Percentiles rank a stretch among this genome's conserved stretches.
Evolutionary conservation across 2,113 vertebrate species (phyloP).

Genomic region (Sylvicapra grimmia): DNA sequence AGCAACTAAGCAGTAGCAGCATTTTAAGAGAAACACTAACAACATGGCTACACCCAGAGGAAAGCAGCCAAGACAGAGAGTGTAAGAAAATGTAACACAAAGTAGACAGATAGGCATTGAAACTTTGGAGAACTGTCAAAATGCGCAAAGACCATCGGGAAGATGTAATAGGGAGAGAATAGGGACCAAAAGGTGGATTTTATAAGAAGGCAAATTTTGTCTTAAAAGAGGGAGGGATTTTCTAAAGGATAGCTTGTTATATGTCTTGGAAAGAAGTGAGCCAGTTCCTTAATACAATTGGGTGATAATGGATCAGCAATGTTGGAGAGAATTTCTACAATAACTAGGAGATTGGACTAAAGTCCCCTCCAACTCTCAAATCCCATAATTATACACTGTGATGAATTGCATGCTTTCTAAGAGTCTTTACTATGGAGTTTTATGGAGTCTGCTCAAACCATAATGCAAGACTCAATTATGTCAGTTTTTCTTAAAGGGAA

Average conservation of each 20-base stretch:
- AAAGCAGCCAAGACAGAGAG: not conserved
- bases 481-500: slow-evolving; percentile 14
- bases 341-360: not conserved
- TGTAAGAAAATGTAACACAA: not conserved
- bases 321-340: not conserved
- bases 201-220: slow-evolving; percentile 23
- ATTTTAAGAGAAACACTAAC: slow-evolving; percentile 21
- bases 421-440: not conserved
- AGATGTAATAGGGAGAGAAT: not conserved
- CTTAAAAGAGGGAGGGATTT: not conserved
- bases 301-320: not conserved
- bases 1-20: not conserved
- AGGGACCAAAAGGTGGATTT: not conserved
- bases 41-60: not conserved
- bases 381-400: not conserved
- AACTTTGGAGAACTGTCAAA: slow-evolving; percentile 24
- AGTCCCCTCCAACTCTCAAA: slow-evolving; percentile 4
- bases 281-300: not conserved
- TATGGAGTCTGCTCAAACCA: not conserved
- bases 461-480: not conserved
- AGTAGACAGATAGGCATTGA: not conserved
- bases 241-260: not conserved
- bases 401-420: slow-evolving; percentile 32
- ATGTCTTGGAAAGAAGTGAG: slow-evolving; percentile 2
- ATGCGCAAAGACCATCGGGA: not conserved